Base-by-base conservation (phyloP, 2,113 vertebrate species). In the human region DNA sequence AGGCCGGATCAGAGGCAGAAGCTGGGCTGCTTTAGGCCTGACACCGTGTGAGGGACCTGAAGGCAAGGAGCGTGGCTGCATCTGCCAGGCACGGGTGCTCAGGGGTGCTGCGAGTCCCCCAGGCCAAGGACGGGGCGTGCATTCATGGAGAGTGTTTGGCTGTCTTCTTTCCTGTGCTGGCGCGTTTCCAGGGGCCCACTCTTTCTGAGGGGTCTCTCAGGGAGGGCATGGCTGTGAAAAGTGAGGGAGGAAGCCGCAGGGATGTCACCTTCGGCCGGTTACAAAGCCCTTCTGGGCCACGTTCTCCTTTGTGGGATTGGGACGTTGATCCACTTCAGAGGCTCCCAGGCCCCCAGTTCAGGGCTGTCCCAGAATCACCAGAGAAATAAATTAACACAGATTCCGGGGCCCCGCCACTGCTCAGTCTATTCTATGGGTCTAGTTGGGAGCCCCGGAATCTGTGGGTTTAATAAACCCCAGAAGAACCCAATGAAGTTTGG, bases 11-110 rank as follows among this genome's bases (percentile, higher is more conserved):
- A 12, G 20, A 40, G 32, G 14, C 30, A 20, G 8, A 38, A 45
- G 30, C 18, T 2, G 43, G 50, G 9, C 38, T 50, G 61, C 5
- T 6, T 2, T 8, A 50, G 68, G n/a, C 8, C 30, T 45, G 9
- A 9, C 0, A 0, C 61, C 1, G 2, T 3, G 3, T 1, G 2
- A 38, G 25, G 17, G 25, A 16, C 48, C 75, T 14, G 57, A 22
- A 84, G 32, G 50, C 48, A 55, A 72, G 72, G 23, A 73, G 8
- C 4, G 2, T 35, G 10, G 30, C 5, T 20, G n/a, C 27, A 12
- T 40, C 14, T 11, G 5, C 6, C 72, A 2, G 17, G 43, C n/a
- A 20, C 22, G 61, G 23, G 35, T 18, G 23, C 22, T 13, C 0
- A 1, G 32, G 7, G 22, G 4, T 8, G 3, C 32, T 23, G 59